Percentiles rank a stretch among this genome's conserved stretches.
phyloP scores from a whole-genome alignment of 2,113 vertebrate species.

The Oreamnos americanus region DNA sequence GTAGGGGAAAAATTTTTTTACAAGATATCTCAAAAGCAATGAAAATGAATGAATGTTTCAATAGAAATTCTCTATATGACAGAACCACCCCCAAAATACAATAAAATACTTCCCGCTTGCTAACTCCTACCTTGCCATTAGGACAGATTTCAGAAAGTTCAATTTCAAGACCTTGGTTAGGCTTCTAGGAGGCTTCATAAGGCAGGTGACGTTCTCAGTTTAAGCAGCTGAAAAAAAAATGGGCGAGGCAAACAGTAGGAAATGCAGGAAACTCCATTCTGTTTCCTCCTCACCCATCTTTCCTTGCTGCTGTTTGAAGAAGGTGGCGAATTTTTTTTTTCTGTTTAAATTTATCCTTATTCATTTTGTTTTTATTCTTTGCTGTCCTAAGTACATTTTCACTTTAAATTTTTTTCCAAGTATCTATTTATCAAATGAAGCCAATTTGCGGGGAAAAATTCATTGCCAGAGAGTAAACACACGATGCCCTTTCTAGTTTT shows the following conservation, averaged over 20 bases:
- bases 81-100: background rate
- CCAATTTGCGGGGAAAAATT: background rate
- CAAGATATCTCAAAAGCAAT: background rate
- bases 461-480: background rate
- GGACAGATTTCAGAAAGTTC: background rate
- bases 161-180: background rate
- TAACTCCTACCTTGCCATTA: background rate
- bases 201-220: accelerated
- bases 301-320: background rate
- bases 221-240: background rate
- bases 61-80: background rate
- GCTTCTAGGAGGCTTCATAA: background rate
- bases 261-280: accelerated
- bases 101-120: background rate
- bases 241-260: accelerated
- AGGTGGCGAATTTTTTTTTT: background rate
- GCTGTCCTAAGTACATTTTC: background rate
- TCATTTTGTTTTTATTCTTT: background rate
- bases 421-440: background rate
- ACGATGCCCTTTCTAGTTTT: background rate
- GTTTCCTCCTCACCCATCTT: background rate
- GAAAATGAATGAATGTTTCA: background rate
- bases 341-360: background rate
- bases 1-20: accelerated
- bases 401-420: background rate